Evolutionary conservation across 2,888 invertebrate species (phyloP), one percentile per base, ranked within the genome.

Genomic region (Megastigmus dorsalis): DNA sequence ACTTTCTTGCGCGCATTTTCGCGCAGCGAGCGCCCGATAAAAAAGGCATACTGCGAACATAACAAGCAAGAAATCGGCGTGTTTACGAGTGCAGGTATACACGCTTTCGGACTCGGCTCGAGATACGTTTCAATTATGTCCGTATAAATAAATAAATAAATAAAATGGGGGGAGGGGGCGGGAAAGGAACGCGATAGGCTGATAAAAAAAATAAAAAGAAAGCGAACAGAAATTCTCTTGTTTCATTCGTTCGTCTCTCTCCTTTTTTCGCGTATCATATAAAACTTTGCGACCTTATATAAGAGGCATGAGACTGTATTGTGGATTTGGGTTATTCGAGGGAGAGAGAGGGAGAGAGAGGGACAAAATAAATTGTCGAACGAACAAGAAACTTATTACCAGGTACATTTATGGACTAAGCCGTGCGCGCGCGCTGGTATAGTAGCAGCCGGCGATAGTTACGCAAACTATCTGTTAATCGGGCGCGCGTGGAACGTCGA

Each of bases 381-480:
- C 28, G 38, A 55, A 20, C n/a, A 30, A 41, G 65, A 66, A 63
- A 57, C 33, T 68, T 74, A 62, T 74, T 74, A 63, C 26, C n/a
- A 28, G 48, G 23, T 15, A 23, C 41, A 28, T 62, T 36, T 30
- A 28, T 33, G 38, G 18, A 36, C 45, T 10, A 13, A 36, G 23
- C 20, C 15, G 54, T 60, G 10, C 50, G 36, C 2, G 20, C 2
- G 20, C 20, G 18, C 38, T 9, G 4, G n/a, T n/a, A n/a, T n/a
- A n/a, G n/a, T 18, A 33, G 54, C 30, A n/a, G 38, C 18, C 55
- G 23, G 36, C 38, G 45, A 54, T 65, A 68, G 65, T 75, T 75
- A 55, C 71, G 62, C 71, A 75, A 75, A 67, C 67, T 71, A 62
- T 75, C 70, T 62, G 71, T 50, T 71, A 71, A 67, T 71, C 70